Evolutionary conservation across 2,888 invertebrate species (phyloP).

Genomic region (Diplolepis rosae): DNA sequence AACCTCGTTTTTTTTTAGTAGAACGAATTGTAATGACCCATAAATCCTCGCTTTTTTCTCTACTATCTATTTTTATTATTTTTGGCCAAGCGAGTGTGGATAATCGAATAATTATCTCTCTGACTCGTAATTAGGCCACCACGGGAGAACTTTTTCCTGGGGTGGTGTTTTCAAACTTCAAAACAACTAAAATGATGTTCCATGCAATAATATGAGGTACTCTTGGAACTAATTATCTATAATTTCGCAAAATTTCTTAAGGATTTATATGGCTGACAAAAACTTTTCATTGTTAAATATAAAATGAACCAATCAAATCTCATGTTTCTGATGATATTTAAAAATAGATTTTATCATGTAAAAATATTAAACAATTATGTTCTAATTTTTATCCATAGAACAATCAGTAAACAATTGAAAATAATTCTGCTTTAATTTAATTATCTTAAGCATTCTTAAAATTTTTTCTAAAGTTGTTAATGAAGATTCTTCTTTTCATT

Average conservation of each 20-base stretch:
- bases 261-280: background rate
- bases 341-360: background rate
- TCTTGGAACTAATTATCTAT: slow-evolving; percentile 31
- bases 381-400: background rate
- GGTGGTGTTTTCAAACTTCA: slow-evolving; percentile 43
- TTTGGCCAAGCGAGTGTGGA: slow-evolving; percentile 61
- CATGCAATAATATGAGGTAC: slow-evolving; percentile 42
- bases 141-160: slow-evolving; percentile 50
- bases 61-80: slow-evolving; percentile 53
- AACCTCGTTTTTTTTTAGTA: slow-evolving; percentile 40
- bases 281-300: background rate
- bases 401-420: background rate
- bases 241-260: background rate
- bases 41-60: slow-evolving; percentile 58
- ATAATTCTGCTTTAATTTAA: background rate
- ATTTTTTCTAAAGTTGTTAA: slow-evolving; percentile 2
- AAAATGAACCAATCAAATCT: background rate
- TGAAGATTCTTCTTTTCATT: slow-evolving; percentile 13
- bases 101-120: slow-evolving; percentile 66
- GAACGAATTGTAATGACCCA: slow-evolving; percentile 64
- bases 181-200: slow-evolving; percentile 34
- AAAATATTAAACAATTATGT: background rate
- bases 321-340: background rate
- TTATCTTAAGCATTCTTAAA: background rate
- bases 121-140: slow-evolving; percentile 64